A percentile compares a stretch with the other conserved stretches of the same genome.
Evolutionary conservation across 2,888 invertebrate species (phyloP).

Genomic region (Fabriciana adippe): DNA sequence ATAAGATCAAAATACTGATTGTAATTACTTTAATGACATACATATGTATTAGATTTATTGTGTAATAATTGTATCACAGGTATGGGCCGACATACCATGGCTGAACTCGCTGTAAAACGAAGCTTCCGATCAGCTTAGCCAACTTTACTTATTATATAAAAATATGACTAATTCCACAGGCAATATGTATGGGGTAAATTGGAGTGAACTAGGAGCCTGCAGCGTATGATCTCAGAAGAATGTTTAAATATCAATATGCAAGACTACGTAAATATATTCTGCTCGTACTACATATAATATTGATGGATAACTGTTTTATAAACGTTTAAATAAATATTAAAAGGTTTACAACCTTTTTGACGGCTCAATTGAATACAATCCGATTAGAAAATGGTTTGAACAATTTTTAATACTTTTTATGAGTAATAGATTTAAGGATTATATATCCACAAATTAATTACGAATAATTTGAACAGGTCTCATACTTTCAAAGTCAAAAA

Average conservation of each 20-base stretch:
- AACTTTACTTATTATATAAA: constrained; percentile 42
- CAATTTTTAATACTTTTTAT: not conserved
- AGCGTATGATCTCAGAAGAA: constrained; percentile 43
- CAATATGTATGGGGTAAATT: constrained; percentile 36
- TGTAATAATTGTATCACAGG: constrained; percentile 48
- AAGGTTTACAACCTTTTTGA: constrained; percentile 35
- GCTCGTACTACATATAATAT: constrained; percentile 49
- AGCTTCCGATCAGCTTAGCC: constrained; percentile 49
- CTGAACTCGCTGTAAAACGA: constrained; percentile 45
- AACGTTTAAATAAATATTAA: constrained; percentile 40
- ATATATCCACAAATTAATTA: not conserved
- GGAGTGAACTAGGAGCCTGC: constrained; percentile 37
- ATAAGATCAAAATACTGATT: constrained; percentile 39
- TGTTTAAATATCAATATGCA: constrained; percentile 52
- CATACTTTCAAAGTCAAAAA: constrained; percentile 14
- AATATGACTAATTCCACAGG: constrained; percentile 49
- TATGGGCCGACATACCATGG: constrained; percentile 47
- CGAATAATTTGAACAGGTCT: not conserved
- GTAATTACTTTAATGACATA: constrained; percentile 37
- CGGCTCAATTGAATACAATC: not conserved
- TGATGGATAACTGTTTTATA: constrained; percentile 55
- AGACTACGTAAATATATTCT: constrained; percentile 51
- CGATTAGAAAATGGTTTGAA: constrained; percentile 1
- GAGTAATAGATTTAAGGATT: not conserved
- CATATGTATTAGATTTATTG: constrained; percentile 35